Evolutionary conservation across 1,140 invertebrate genomes (phyloP).

Genomic region (Trachymyrmex septentrionalis): DNA sequence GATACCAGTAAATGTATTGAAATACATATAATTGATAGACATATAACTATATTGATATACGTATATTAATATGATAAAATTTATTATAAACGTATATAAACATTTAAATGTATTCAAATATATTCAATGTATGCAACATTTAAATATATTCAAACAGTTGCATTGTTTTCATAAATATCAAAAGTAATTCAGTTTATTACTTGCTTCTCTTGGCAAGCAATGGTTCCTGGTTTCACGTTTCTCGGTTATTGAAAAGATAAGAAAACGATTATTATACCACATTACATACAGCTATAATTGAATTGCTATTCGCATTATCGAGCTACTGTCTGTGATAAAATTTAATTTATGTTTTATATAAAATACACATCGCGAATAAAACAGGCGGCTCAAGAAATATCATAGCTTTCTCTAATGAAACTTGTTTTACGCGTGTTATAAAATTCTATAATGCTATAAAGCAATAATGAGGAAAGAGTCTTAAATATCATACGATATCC

Average conservation of each 20-base stretch:
- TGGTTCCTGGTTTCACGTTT: neutral
- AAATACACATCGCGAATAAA: conserved; percentile 23
- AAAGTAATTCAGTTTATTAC: conserved; percentile 8
- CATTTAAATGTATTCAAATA: neutral
- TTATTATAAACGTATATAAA: neutral
- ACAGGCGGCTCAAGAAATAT: conserved; percentile 4
- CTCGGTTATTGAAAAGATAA: conserved; percentile 8
- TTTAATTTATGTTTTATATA: conserved; percentile 63
- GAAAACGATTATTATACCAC: conserved; percentile 15
- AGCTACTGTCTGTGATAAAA: conserved; percentile 50
- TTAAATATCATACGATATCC: conserved; percentile 9
- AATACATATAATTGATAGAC: too few species aligned
- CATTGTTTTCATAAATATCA: neutral
- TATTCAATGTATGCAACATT: too few species aligned
- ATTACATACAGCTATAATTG: conserved; percentile 1
- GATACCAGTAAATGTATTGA: neutral
- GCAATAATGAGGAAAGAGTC: conserved; percentile 25
- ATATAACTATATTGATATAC: too few species aligned
- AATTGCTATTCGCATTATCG: neutral
- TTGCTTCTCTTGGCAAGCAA: neutral
- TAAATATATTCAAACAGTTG: neutral
- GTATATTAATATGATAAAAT: neutral
- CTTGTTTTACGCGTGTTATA: conserved; percentile 37
- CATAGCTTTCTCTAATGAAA: conserved; percentile 41
- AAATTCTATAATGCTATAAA: conserved; percentile 58